Evolutionary conservation across 2,797 vertebrate genomes (phyloP).

Genomic region (Dipus sagitta): DNA sequence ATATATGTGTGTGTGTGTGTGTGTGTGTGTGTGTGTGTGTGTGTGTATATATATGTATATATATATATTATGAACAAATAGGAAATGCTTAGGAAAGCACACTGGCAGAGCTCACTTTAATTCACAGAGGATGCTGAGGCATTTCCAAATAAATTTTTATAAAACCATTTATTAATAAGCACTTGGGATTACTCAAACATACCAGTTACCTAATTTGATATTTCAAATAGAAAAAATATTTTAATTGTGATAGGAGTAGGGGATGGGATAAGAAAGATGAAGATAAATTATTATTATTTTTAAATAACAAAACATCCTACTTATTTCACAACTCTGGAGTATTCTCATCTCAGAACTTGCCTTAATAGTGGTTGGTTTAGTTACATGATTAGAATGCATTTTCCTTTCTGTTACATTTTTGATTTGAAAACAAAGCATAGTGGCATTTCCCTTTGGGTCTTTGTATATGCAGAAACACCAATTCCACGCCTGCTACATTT

Average conservation of each 20-base stretch:
- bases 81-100: slow-evolving; percentile 52
- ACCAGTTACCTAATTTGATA: slow-evolving; percentile 39
- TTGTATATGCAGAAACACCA: background rate
- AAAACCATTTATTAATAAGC: slow-evolving; percentile 23
- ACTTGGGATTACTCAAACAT: slow-evolving; percentile 65
- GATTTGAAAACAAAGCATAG: background rate
- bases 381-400: background rate
- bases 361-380: background rate
- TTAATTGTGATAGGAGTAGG: slow-evolving; percentile 19
- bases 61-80: background rate
- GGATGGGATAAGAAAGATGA: background rate
- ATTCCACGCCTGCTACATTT: background rate
- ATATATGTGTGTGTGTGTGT: too few species aligned
- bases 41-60: background rate
- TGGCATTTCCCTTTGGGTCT: background rate
- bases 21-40: too few species aligned
- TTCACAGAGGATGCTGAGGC: slow-evolving; percentile 53
- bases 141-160: slow-evolving; percentile 59
- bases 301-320: background rate
- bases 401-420: slow-evolving; percentile 6
- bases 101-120: slow-evolving; percentile 25
- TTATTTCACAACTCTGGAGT: background rate
- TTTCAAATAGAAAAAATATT: slow-evolving; percentile 57
- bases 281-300: background rate
- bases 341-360: background rate